Conservation (phyloP, 2,797 vertebrate species). For the Nannoperca australis region DNA sequence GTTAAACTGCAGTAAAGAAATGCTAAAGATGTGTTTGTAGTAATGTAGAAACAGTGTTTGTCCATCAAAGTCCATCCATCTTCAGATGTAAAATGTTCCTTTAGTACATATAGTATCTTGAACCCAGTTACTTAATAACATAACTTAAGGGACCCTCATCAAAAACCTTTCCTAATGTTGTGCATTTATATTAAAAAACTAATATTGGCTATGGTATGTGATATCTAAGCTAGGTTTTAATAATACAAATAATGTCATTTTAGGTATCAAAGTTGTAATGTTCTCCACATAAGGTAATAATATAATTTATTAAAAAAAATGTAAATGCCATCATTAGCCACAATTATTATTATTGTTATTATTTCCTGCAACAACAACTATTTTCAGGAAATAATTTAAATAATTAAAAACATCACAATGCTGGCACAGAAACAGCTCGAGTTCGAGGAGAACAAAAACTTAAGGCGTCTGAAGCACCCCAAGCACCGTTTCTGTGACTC, state of each 20-base stretch:
- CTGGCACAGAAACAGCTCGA: background rate
- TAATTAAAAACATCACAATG: conserved; percentile 1
- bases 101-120: background rate
- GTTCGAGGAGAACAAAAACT: conserved; percentile 34
- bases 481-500: conserved; percentile 29
- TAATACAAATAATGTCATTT: no score
- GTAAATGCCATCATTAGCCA: background rate
- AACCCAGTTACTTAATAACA: no score
- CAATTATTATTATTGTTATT: no score
- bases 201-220: no score
- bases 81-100: background rate
- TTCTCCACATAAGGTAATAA: background rate
- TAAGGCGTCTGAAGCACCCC: conserved; percentile 18
- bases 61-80: background rate
- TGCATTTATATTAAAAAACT: background rate
- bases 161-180: background rate
- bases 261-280: background rate
- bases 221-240: background rate
- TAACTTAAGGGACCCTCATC: no score
- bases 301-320: no score
- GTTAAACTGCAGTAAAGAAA: background rate
- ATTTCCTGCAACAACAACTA: background rate
- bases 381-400: conserved; percentile 9
- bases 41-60: background rate
- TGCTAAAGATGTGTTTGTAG: background rate